A percentile compares a stretch with the other conserved stretches of the same genome.
Conservation (phyloP, 2,888 invertebrate genomes). For the Athalia cordata region DNA sequence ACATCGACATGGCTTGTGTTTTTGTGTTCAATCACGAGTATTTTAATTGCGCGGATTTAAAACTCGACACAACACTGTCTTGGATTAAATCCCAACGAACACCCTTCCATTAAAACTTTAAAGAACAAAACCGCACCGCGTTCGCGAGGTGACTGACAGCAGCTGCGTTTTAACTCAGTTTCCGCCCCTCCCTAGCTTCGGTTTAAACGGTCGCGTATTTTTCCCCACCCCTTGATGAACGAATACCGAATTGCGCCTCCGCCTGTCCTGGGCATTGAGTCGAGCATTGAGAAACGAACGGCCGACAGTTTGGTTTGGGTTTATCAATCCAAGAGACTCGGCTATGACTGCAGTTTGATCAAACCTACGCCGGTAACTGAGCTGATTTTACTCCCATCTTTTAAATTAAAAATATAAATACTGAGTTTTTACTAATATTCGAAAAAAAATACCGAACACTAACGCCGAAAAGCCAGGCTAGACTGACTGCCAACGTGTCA, state of each 20-base stretch:
- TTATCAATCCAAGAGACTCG: no score
- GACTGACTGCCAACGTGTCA: constrained; percentile 80
- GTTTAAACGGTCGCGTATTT: neutral
- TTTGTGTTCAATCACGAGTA: neutral
- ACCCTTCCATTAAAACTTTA: constrained; percentile 29
- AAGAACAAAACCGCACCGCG: constrained; percentile 13
- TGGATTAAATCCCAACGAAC: constrained; percentile 28
- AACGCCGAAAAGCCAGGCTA: constrained; percentile 33
- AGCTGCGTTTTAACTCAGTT: constrained; percentile 27
- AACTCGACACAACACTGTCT: constrained; percentile 37
- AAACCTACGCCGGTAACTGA: no score
- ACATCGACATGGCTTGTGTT: constrained; percentile 62
- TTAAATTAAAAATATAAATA: no score
- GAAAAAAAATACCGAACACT: neutral
- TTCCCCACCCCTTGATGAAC: constrained; percentile 17
- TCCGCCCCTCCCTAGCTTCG: constrained; percentile 27
- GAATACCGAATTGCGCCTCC: neutral
- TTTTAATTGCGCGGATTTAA: constrained; percentile 1
- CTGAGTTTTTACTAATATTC: neutral
- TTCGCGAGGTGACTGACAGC: constrained; percentile 43
- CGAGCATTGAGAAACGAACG: no score
- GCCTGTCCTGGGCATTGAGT: neutral
- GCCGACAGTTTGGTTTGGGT: neutral
- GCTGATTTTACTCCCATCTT: no score
- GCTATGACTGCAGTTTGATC: no score